Conservation (phyloP, 2,113 vertebrate genomes). For the Coregonus clupeaformis region DNA sequence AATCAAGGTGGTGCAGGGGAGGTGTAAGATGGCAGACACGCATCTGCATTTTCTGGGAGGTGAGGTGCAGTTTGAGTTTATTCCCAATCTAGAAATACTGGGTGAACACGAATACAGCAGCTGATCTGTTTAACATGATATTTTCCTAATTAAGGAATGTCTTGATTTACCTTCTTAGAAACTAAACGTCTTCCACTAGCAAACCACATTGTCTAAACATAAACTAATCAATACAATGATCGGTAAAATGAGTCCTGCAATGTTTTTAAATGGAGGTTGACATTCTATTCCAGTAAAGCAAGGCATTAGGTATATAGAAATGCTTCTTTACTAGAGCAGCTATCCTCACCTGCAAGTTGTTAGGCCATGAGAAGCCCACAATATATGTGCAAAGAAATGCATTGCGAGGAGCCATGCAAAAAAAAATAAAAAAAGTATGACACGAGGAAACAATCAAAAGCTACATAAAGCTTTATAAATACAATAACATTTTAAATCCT, state of each 20-base stretch:
- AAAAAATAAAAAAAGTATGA: conserved; percentile 75
- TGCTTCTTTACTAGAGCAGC: conserved; percentile 93
- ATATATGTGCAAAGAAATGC: conserved; percentile 99
- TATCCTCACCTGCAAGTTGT: conserved; percentile 93
- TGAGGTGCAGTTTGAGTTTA: conserved; percentile 79
- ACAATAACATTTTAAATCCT: conserved; percentile 89
- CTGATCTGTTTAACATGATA: conserved; percentile 80
- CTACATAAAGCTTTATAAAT: conserved; percentile 96
- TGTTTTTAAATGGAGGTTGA: conserved; percentile 84
- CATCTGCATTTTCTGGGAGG: conserved; percentile 70
- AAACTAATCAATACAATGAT: conserved; percentile 92
- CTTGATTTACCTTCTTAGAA: conserved; percentile 82
- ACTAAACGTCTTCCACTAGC: conserved; percentile 73
- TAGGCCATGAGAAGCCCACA: conserved; percentile 83
- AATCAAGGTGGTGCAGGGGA: conserved; percentile 60
- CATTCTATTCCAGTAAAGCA: conserved; percentile 92
- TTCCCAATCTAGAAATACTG: conserved; percentile 83
- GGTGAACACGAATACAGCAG: conserved; percentile 94
- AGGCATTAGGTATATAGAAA: conserved; percentile 84
- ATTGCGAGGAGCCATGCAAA: conserved; percentile 99
- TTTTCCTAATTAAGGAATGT: conserved; percentile 96
- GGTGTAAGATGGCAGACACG: conserved; percentile 55
- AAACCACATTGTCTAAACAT: conserved; percentile 91
- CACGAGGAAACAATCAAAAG: conserved; percentile 86
- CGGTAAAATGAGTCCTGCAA: conserved; percentile 91